Evolutionary conservation across 2,113 vertebrate genomes (phyloP), one percentile per base, ranked within the genome.

Genomic region (Cynocephalus volans): DNA sequence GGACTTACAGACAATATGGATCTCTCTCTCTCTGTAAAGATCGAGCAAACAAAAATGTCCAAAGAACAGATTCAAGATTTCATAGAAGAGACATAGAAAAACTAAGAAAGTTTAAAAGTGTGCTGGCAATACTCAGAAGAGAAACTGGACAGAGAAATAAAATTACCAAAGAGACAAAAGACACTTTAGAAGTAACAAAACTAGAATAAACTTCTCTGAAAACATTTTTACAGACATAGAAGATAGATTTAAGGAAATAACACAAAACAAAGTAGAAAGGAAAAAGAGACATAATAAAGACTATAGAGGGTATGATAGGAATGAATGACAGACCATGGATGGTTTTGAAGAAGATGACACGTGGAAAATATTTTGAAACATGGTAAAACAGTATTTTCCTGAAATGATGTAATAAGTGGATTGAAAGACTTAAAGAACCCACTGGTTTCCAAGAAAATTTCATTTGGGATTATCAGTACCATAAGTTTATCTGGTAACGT

Each of bases 41-140:
- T 56, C 36, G 50, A 70, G 21, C 33, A 88, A 48, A 65, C 4
- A 76, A 58, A 52, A 60, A 24, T 65, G 5, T 82, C 65, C 41
- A 33, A 58, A 82, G n/a, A 48, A 94, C n/a, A 31, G 31, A 88
- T 60, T 93, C 23, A 88, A 80, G n/a, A 62, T 80, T 88, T 96
- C 31, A 79, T 80, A 80, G 56, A 73, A 77, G 36, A 80, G 41
- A 64, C 23, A 33, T 76, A 45, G 41, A 91, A 60, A 80, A 93
- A 88, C n/a, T 41, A 81, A 89, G 54, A 9, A 14, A 45, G 52
- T 52, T 64, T 81, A 58, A 92, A 88, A 91, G 8, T 72, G n/a
- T 84, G 13, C 60, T 81, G 11, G 6, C 26, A 94, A 76, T 70
- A 3, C 52, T 92, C 67, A 92, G 28, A 48, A 90, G 31, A 95